Conservation (phyloP, 1,140 invertebrate genomes). For the Aphis craccivora region DNA sequence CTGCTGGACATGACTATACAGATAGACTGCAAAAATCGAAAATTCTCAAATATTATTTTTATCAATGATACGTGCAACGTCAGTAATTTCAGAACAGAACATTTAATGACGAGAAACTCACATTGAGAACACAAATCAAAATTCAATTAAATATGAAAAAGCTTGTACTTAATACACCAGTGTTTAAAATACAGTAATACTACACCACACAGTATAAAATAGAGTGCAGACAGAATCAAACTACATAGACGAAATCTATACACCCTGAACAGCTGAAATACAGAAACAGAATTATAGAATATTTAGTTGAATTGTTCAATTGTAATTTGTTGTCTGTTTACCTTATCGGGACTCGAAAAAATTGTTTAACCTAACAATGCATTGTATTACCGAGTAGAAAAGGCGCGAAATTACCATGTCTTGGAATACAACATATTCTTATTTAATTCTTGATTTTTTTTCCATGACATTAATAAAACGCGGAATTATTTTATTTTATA, state of each 20-base stretch:
- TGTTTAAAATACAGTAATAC: neutral
- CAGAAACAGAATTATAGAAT: neutral
- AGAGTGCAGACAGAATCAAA: neutral
- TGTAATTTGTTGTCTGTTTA: neutral
- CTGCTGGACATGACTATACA: neutral
- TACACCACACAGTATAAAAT: neutral
- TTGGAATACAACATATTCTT: neutral
- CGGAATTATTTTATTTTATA: neutral
- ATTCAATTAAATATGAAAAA: neutral
- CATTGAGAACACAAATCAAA: neutral
- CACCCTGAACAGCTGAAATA: too few relatives aligned
- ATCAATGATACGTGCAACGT: neutral
- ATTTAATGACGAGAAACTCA: neutral
- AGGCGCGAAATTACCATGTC: conserved; percentile 17
- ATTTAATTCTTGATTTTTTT: neutral
- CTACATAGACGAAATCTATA: neutral
- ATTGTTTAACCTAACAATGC: conserved; percentile 54
- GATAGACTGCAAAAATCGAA: neutral
- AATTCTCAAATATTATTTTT: neutral
- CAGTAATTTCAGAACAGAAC: neutral
- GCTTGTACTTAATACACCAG: neutral
- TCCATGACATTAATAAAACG: neutral
- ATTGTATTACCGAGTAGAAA: neutral
- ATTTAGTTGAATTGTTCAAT: neutral
- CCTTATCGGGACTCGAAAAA: neutral